A percentile compares a stretch with the other conserved stretches of the same genome.
phyloP scores from a whole-genome alignment of 1,140 invertebrate genomes.

The Triops cancriformis region DNA sequence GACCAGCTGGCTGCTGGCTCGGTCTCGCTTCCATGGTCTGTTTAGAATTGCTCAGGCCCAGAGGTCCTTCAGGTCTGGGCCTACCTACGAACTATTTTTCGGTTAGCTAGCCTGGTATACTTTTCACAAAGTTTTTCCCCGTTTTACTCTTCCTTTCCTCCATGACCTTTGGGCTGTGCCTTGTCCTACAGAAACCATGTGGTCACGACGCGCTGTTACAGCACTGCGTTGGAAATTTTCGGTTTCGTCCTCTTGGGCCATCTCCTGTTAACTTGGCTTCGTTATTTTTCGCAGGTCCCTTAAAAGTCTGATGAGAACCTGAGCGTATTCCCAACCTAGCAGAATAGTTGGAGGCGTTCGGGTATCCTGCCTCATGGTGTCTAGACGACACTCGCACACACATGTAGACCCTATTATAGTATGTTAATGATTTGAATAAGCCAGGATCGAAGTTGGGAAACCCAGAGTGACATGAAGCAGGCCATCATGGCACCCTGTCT shows the following conservation, averaged over 20 bases:
- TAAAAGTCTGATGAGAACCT: not conserved
- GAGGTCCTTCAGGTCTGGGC: not conserved
- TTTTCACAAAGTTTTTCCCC: not conserved
- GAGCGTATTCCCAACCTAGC: not conserved
- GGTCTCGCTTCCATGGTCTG: not conserved
- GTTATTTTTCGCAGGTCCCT: not conserved
- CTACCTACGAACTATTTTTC: conserved; percentile 6
- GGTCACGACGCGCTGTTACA: not conserved
- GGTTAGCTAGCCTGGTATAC: not conserved
- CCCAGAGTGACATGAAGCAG: not conserved
- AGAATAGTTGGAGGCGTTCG: not conserved
- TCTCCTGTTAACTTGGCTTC: not conserved
- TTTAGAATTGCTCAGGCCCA: not conserved
- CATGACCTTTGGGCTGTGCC: not conserved
- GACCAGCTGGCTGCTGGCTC: not conserved
- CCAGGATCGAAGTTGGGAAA: not conserved
- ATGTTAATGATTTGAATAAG: conserved; percentile 6
- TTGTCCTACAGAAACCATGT: not conserved
- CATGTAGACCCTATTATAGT: not conserved
- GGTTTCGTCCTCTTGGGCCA: not conserved
- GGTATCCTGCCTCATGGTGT: not conserved
- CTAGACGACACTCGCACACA: not conserved
- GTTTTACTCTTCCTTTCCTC: conserved; percentile 10
- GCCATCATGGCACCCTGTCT: not conserved
- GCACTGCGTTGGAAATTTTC: not conserved